Percentiles rank a stretch among this genome's conserved stretches.
These are phyloP conservation scores for Taxidea taxus DNA, from an alignment of 2,113 vertebrate genomes.

Conservation along the genomic window DNA sequence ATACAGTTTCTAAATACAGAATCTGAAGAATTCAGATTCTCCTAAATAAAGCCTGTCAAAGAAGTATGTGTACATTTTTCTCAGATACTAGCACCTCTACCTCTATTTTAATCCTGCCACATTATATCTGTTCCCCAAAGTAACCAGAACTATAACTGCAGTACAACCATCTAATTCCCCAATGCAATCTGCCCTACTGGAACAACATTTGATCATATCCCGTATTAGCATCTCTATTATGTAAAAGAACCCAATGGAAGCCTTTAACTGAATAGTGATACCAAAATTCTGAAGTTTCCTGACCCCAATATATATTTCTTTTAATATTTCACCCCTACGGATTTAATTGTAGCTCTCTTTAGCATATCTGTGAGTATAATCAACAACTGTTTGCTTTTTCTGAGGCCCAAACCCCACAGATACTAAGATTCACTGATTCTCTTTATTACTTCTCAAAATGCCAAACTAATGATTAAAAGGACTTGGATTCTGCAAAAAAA, in stretches of 20 bases:
- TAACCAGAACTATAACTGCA: not conserved
- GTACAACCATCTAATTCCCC: not conserved
- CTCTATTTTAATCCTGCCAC: not conserved
- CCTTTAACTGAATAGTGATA: not conserved
- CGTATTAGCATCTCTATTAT: not conserved
- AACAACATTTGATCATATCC: not conserved
- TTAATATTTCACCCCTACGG: not conserved
- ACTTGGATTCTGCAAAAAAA: not conserved
- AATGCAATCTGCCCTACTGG: not conserved
- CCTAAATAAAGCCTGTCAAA: not conserved
- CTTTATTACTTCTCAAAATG: conserved; percentile 5
- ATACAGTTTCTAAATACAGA: no score
- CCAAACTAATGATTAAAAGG: not conserved
- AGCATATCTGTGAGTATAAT: not conserved
- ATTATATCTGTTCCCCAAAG: not conserved
- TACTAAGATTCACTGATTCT: not conserved
- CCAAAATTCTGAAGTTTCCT: not conserved
- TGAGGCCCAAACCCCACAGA: not conserved
- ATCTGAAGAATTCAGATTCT: not conserved
- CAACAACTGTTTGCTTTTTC: not conserved
- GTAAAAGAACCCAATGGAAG: not conserved
- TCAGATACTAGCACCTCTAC: not conserved
- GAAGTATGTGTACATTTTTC: not conserved
- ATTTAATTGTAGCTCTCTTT: not conserved
- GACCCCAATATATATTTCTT: not conserved